Percentiles rank a stretch among this genome's conserved stretches.
phyloP scores from a whole-genome alignment of 2,113 vertebrate genomes.

The Cyphomyrus plagiostoma region DNA sequence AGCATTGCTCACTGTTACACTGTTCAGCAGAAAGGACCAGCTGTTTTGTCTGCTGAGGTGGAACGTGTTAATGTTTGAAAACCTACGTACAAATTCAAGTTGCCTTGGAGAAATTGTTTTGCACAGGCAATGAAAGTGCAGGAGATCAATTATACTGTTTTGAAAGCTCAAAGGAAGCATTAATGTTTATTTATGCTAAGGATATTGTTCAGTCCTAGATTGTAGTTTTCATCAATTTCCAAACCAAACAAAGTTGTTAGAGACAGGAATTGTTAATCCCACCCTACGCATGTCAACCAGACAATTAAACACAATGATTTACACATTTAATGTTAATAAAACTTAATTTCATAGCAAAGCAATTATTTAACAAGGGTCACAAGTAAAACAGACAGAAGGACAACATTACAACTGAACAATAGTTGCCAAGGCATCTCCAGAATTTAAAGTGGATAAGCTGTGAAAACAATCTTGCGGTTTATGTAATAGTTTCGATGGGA shows the following conservation, averaged over 20 bases:
- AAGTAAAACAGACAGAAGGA: background rate
- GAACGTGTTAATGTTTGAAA: background rate
- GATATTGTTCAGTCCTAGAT: background rate
- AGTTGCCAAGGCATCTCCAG: background rate
- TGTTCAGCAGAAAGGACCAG: background rate
- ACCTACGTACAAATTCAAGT: background rate
- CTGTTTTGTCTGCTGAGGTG: background rate
- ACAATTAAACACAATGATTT: background rate
- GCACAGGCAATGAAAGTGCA: background rate
- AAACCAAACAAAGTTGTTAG: constrained; percentile 15
- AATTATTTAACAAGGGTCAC: background rate
- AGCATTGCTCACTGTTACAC: background rate
- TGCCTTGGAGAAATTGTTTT: constrained; percentile 1
- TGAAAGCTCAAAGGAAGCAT: background rate
- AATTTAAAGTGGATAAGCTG: constrained; percentile 4
- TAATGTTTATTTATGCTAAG: constrained; percentile 12
- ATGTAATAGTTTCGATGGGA: constrained; percentile 4
- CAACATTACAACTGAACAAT: background rate
- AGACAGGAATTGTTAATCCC: constrained; percentile 11
- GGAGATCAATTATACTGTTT: background rate
- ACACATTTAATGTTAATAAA: background rate
- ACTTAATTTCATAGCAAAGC: constrained; percentile 1
- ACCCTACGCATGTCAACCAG: background rate
- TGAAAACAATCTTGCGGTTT: constrained; percentile 16
- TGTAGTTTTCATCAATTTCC: background rate